These are phyloP conservation scores for Reticulitermes lucifugus DNA, from an alignment of 2,888 invertebrate species.

Conservation along the genomic window DNA sequence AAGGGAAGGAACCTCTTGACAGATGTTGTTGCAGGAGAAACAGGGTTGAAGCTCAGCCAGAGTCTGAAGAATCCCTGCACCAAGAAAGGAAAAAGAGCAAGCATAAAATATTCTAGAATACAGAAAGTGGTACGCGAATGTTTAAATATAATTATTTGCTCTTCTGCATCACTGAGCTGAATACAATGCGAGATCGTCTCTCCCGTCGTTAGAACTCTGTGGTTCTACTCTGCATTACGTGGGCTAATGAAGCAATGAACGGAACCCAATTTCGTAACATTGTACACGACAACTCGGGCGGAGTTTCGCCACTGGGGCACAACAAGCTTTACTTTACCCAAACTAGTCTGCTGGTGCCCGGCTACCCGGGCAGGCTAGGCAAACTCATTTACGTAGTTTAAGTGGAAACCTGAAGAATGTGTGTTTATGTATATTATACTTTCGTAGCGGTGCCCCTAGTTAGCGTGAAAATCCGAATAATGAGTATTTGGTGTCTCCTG, in stretches of 20 bases:
- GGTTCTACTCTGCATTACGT: neutral
- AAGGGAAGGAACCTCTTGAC: neutral
- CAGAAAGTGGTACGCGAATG: neutral
- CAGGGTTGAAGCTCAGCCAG: neutral
- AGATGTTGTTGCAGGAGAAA: neutral
- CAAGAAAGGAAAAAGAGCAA: neutral
- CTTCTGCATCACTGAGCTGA: neutral
- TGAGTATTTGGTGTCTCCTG: too few species aligned
- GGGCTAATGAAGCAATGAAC: neutral
- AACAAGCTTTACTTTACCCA: too few species aligned
- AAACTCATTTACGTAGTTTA: too few species aligned
- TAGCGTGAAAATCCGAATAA: too few species aligned
- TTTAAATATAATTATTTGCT: neutral
- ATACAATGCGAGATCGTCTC: neutral
- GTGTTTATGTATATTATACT: too few species aligned
- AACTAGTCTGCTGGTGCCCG: too few species aligned
- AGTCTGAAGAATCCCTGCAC: neutral
- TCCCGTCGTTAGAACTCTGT: neutral
- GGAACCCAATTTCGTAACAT: neutral
- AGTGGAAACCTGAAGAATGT: too few species aligned
- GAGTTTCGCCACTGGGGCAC: too few species aligned
- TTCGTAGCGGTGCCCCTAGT: too few species aligned
- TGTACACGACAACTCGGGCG: neutral
- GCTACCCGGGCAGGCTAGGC: too few species aligned
- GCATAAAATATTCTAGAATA: neutral